Percentiles rank a stretch among this genome's conserved stretches.
Evolutionary conservation across 1,140 invertebrate genomes (phyloP).

Genomic region (Micrasema longulum): DNA sequence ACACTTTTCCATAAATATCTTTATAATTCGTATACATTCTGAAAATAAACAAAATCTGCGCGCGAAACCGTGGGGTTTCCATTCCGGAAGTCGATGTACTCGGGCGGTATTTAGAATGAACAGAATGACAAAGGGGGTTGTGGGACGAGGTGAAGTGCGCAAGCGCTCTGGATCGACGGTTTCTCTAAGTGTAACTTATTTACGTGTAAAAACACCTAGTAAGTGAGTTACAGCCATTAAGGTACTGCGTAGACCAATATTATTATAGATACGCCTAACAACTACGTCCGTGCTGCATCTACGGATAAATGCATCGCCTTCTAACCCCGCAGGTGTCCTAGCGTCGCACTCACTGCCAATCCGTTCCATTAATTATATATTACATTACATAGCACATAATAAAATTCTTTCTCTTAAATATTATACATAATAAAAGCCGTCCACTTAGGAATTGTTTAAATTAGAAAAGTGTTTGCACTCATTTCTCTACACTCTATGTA

Average conservation of each 20-base stretch:
- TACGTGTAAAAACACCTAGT: slow-evolving; percentile 41
- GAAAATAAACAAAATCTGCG: slow-evolving; percentile 44
- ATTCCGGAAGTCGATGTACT: too few relatives aligned
- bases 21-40: slow-evolving; percentile 51
- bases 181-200: slow-evolving; percentile 15
- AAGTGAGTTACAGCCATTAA: slow-evolving; percentile 59
- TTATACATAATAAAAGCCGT: slow-evolving; percentile 36
- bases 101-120: too few relatives aligned
- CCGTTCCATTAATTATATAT: slow-evolving; percentile 36
- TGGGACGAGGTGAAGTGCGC: neutral
- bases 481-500: too few relatives aligned
- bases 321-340: too few relatives aligned
- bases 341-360: slow-evolving; percentile 30
- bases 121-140: too few relatives aligned
- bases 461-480: neutral
- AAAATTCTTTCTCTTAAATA: slow-evolving; percentile 39
- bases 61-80: too few relatives aligned
- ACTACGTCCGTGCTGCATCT: slow-evolving; percentile 55
- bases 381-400: slow-evolving; percentile 44
- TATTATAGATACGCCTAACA: slow-evolving; percentile 53
- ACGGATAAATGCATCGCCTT: slow-evolving; percentile 58
- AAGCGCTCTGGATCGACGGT: neutral
- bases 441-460: slow-evolving; percentile 24
- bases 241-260: slow-evolving; percentile 61
- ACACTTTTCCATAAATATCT: slow-evolving; percentile 40